phyloP scores from a whole-genome alignment of 2,888 invertebrate species.

The Scrobipalpa costella region DNA sequence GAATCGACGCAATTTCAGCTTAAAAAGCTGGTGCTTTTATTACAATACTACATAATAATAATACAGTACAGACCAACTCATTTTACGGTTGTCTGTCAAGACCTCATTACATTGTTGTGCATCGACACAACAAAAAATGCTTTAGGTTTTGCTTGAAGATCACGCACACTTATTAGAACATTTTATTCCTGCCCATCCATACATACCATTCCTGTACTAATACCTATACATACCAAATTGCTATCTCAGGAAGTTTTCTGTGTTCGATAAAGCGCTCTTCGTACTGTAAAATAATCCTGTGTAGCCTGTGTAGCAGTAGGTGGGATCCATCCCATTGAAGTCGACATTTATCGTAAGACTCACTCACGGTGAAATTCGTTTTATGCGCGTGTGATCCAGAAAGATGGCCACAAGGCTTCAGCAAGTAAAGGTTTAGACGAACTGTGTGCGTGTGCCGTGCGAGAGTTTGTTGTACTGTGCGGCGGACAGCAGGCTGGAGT shows the following conservation, averaged over 20 bases:
- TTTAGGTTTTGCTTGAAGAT: no score
- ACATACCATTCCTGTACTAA: not conserved
- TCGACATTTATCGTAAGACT: not conserved
- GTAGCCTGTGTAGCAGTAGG: not conserved
- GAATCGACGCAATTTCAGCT: not conserved
- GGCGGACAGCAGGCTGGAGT: constrained; percentile 71
- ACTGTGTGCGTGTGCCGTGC: constrained; percentile 66
- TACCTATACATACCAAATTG: not conserved
- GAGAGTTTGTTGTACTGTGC: constrained; percentile 70
- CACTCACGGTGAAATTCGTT: not conserved
- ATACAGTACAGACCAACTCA: not conserved
- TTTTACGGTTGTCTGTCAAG: not conserved
- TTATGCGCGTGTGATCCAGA: constrained; percentile 3
- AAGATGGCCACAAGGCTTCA: not conserved
- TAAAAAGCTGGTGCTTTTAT: constrained; percentile 14
- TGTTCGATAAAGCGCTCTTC: not conserved
- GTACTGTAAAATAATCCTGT: not conserved
- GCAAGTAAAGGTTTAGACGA: constrained; percentile 48
- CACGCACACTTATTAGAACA: no score
- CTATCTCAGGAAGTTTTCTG: not conserved
- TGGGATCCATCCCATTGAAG: not conserved
- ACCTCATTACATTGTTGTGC: not conserved
- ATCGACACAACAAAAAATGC: not conserved
- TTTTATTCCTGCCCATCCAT: no score
- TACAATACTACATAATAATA: constrained; percentile 1